Conservation (phyloP, 2,113 vertebrate species). For the Charadrius vociferus region DNA sequence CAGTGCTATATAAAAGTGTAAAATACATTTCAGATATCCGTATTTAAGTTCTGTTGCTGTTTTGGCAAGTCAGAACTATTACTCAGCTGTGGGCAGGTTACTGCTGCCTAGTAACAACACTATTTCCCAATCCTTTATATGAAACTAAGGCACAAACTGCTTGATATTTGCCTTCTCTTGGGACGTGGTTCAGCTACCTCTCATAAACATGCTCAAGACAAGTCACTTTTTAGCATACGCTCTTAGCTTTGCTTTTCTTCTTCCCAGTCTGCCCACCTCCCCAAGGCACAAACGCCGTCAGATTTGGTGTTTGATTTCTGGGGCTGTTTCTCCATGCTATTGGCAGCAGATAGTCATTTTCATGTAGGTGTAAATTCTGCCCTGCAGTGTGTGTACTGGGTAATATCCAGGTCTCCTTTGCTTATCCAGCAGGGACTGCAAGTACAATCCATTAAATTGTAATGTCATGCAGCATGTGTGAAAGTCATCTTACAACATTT, state of each 20-base stretch:
- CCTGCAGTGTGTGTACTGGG: background rate
- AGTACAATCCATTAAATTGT: background rate
- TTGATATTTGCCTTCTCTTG: background rate
- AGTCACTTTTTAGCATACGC: background rate
- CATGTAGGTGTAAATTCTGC: background rate
- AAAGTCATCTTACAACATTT: background rate
- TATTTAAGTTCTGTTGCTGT: background rate
- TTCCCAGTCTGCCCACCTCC: background rate
- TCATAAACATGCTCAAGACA: background rate
- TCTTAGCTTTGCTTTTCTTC: background rate
- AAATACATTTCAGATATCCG: fast-evolving
- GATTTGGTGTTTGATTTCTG: background rate
- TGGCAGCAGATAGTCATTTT: background rate
- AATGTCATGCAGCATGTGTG: fast-evolving
- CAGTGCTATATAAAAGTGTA: background rate
- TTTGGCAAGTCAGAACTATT: background rate
- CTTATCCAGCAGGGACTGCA: background rate
- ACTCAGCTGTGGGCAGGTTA: background rate
- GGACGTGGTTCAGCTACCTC: background rate
- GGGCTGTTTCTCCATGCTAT: background rate
- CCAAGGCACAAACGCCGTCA: fast-evolving
- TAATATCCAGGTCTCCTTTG: background rate
- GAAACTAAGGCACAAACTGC: background rate
- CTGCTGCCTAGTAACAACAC: background rate
- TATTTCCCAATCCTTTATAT: fast-evolving